Evolutionary conservation across 2,888 invertebrate species (phyloP).

Genomic region (Junonia oenone): DNA sequence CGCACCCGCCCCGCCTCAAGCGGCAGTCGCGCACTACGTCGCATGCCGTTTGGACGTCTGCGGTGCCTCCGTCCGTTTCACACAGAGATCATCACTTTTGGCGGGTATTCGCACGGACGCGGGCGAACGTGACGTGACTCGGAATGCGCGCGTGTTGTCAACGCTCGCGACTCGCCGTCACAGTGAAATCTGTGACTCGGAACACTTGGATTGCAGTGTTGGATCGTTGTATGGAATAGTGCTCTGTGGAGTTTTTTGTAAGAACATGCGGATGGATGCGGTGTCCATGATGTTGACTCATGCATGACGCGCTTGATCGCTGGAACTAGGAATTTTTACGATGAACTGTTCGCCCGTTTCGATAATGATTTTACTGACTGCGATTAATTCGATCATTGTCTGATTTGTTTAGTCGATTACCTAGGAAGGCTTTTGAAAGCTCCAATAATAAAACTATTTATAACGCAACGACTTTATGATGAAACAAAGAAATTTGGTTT

Average conservation of each 20-base stretch:
- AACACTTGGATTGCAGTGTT: constrained; percentile 78
- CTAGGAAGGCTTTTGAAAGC: background rate
- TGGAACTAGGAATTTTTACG: constrained; percentile 55
- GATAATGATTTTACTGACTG: constrained; percentile 6
- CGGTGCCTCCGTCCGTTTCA: constrained; percentile 37
- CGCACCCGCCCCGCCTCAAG: constrained; percentile 50
- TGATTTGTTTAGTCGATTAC: background rate
- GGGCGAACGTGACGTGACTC: constrained; percentile 57
- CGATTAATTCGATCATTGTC: background rate
- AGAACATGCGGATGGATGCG: constrained; percentile 66
- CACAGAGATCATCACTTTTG: constrained; percentile 62
- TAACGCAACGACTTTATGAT: background rate
- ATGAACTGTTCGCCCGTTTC: constrained; percentile 9
- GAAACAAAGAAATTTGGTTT: background rate
- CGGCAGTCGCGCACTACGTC: constrained; percentile 68
- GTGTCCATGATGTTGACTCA: constrained; percentile 75
- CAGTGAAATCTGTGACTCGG: constrained; percentile 65
- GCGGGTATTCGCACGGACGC: constrained; percentile 67
- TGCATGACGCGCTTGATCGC: constrained; percentile 75
- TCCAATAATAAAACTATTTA: background rate
- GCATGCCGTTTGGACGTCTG: constrained; percentile 51
- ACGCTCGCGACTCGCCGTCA: constrained; percentile 49
- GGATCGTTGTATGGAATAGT: constrained; percentile 63
- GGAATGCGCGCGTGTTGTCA: constrained; percentile 65
- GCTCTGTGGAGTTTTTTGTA: constrained; percentile 53